Evolutionary conservation across 2,113 vertebrate species (phyloP), one percentile per base, ranked within the genome.

Genomic region (Hemiscyllium ocellatum): DNA sequence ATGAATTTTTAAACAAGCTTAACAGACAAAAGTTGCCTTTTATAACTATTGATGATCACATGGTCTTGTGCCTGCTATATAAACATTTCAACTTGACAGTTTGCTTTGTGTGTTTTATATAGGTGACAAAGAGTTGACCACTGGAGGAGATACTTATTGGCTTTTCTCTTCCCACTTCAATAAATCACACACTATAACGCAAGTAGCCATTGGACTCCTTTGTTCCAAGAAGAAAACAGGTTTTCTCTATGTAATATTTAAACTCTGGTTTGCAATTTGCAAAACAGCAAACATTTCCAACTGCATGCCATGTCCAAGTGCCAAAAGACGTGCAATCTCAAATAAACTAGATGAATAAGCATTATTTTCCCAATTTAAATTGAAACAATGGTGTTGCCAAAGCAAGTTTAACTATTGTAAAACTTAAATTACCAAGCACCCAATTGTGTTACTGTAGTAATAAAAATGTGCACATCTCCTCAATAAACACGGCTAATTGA

Each of bases 81-180:
- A 95, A 95, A 95, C 69, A 95, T 95, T 95, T 72, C 94, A 72
- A 42, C 47, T 50, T 76, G 94, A 95, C 69, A 72, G 94, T 52
- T 70, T 95, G 68, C 94, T 95, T 95, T 95, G 93, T 95, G 37
- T 65, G n/a, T 94, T 70, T 94, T 70, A 50, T 26, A 95, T 95
- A 72, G 69, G 94, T 76, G 72, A 95, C 94, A 95, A 95, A 95
- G 69, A 95, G 69, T 47, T 72, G 68, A 26, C 94, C 69, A 50
- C 50, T 69, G 29, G 68, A 95, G 68, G 93, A 19, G 69, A 95
- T 72, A 76, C 94, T 95, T 95, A 70, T 52, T 70, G 26, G 22
- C 69, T 95, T 95, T 95, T 72, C 66, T 72, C 68, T 95, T 26
- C 94, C 47, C 69, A 95, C 37, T 95, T 95, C 94, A 95, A 95